Conservation (phyloP, 2,797 vertebrate species). For the Hapalemur alaotrensis region DNA sequence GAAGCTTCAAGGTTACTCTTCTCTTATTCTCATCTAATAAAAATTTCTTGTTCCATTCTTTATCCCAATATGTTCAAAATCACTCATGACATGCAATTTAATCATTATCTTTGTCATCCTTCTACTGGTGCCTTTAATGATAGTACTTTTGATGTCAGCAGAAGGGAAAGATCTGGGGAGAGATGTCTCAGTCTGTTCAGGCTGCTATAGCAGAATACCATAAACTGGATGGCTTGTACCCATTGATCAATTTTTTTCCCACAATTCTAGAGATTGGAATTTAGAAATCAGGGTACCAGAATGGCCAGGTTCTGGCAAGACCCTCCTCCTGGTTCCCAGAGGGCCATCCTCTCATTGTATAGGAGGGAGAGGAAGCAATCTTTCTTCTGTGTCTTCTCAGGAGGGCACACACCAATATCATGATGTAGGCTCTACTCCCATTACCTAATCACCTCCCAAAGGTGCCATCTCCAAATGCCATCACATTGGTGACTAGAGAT, state of each 20-base stretch:
- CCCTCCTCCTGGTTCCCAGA: neutral
- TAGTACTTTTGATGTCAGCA: neutral
- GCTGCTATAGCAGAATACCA: fast-evolving
- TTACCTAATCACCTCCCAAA: neutral
- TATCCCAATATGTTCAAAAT: neutral
- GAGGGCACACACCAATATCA: neutral
- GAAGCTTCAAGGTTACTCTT: neutral
- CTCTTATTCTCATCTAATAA: neutral
- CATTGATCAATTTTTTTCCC: neutral
- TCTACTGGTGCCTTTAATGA: neutral
- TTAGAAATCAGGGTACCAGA: neutral
- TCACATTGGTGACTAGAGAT: neutral
- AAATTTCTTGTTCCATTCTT: neutral
- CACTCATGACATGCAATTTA: neutral
- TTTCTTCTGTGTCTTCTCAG: neutral
- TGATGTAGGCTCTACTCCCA: neutral
- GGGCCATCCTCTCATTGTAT: neutral
- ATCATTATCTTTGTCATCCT: neutral
- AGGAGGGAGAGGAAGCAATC: fast-evolving
- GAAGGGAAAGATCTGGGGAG: neutral
- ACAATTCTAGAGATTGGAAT: fast-evolving
- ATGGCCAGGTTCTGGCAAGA: neutral
- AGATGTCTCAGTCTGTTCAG: neutral
- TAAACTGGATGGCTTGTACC: neutral
- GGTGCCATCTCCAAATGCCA: neutral